Evolutionary conservation across 2,113 vertebrate genomes (phyloP), one percentile per base, ranked within the genome.

Genomic region (Ancistrus triradiatus): DNA sequence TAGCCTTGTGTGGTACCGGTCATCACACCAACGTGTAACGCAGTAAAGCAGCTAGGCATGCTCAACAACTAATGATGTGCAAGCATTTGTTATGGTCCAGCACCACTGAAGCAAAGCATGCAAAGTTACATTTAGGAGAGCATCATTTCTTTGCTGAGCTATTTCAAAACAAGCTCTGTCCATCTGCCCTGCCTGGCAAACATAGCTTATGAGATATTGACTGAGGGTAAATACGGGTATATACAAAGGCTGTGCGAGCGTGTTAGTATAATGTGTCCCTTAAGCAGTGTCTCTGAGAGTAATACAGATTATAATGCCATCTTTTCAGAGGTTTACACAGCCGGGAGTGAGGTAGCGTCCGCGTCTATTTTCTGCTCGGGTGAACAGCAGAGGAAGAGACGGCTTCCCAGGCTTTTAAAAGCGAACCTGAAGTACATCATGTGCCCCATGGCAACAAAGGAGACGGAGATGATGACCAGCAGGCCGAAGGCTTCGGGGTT

Each of bases 381-480:
- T 8, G 85, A 85, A 82, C 85, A 85, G 78, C 93, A 98, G 59
- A 86, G 77, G 83, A 97, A 92, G 11, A 97, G 84, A 10, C 88
- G 88, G 50, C 58, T 87, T 53, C 93, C 87, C 60, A 98, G 81
- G 77, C 64, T 92, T 80, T 90, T 93, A 62, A 92, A 93, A 62
- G 96, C 94, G 82, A 89, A 98, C 63, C 88, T 85, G 80, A 98
- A 96, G 88, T 97, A 98, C 95, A 98, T 97, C 19, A 89, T 63
- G 75, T 99, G 96, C 21, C 95, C 96, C 89, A 95, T 93, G 40
- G 91, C 91, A 72, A 99, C 94, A 42, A 99, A 99, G 72, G 94
- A 93, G 61, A 98, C 94, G 0, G 96, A 98, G 85, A 99, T 94
- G 69, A 98, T 84, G 65, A 99, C 95, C 7, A 99, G 84, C 73